Conservation (phyloP, 1,140 invertebrate genomes). For the Forficula auricularia region DNA sequence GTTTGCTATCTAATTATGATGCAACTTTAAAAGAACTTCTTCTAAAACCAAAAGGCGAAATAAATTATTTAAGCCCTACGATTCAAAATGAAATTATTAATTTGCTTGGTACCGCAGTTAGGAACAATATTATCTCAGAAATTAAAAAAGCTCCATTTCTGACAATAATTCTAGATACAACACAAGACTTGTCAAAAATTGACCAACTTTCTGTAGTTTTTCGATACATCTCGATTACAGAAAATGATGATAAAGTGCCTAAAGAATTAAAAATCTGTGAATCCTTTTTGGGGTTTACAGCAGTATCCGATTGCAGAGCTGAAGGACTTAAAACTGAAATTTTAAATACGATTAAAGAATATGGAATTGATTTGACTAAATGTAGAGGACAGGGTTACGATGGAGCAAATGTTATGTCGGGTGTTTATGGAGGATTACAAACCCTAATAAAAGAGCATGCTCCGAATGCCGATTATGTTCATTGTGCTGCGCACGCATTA, state of each 20-base stretch:
- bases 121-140: not conserved
- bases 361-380: conserved; percentile 14
- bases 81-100: conserved; percentile 18
- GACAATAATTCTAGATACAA: conserved; percentile 17
- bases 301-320: conserved; percentile 14
- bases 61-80: conserved; percentile 13
- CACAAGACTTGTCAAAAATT: conserved; percentile 10
- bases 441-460: conserved; percentile 12
- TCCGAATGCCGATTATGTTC: conserved; percentile 15
- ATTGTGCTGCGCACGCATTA: conserved; percentile 14
- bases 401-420: conserved; percentile 13
- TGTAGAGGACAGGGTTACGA: conserved; percentile 15
- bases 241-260: conserved; percentile 11
- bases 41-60: conserved; percentile 9
- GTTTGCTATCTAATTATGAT: conserved; percentile 8
- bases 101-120: conserved; percentile 10
- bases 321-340: conserved; percentile 13
- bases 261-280: conserved; percentile 12
- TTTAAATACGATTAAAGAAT: conserved; percentile 15
- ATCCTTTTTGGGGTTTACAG: conserved; percentile 14
- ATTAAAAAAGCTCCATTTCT: conserved; percentile 17
- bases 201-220: conserved; percentile 12
- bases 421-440: conserved; percentile 14
- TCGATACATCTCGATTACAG: conserved; percentile 10
- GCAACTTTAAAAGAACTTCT: conserved; percentile 11